Evolutionary conservation across 2,797 vertebrate genomes (phyloP), one percentile per base, ranked within the genome.

Genomic region (Amniataba percoides): DNA sequence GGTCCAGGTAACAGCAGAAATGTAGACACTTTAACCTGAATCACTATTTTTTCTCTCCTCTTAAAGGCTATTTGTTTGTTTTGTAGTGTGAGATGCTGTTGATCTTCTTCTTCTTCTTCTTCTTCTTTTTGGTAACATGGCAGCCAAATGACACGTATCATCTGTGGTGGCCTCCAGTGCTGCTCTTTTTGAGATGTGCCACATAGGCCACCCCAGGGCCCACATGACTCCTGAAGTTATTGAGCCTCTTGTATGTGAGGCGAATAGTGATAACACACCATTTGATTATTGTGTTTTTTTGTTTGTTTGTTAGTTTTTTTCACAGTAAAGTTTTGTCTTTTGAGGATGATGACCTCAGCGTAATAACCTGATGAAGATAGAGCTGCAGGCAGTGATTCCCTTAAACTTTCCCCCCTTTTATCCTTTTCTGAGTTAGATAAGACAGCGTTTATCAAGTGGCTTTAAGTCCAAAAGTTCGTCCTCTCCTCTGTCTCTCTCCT

Each of bases 1-100:
- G 97, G 97, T 85, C 96, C 63, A 97, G 97, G 97, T 97, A 94
- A 94, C 31, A 5, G 16, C 3, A 21, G 51, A 2, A 7, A 21
- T 5, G 0, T 1, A 15, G 13, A 57, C 34, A 3, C 16, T 27
- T 19, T 6, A 14, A 59, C 1, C 39, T 8, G 4, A 19, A 19
- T 12, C 48, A 4, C 5, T 23, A 23, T 46, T 69, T 68, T 55
- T 36, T 31, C 27, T 5, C 27, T 5, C 27, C 27, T 5, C 27
- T 36, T 36, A 36, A 67, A 2, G 18, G 7, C 43, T 70, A 3
- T 39, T 3, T n/a, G 12, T 52, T 11, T 14, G 34, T 36, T 31
- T 31, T 36, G 34, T 36, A 36, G 34, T 57, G 2, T 61, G 60
- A 7, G 43, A 18, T 49, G 9, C 19, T 56, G 15, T 6, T 9